phyloP scores from a whole-genome alignment of 2,797 vertebrate species.

The Periparus ater region DNA sequence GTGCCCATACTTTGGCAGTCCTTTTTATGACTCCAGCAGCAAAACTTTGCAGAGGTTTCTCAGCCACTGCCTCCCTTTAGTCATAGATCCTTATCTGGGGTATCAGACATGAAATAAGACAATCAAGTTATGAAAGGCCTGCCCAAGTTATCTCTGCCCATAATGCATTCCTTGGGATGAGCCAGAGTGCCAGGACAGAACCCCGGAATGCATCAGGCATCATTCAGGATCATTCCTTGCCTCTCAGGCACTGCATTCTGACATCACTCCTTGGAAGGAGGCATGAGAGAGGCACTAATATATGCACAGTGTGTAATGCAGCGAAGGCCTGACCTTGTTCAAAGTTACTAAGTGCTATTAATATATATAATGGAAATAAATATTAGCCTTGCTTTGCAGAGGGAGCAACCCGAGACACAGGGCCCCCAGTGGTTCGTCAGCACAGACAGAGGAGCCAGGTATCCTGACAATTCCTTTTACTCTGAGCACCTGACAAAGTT shows the following conservation, averaged over 20 bases:
- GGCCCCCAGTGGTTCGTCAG: slow-evolving; percentile 9
- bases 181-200: neutral
- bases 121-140: neutral
- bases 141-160: neutral
- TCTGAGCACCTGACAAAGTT: slow-evolving; percentile 22
- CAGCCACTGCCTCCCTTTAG: neutral
- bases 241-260: slow-evolving; percentile 43
- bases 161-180: neutral
- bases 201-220: neutral
- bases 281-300: slow-evolving; percentile 36
- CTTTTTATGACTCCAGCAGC: neutral
- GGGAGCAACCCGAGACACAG: neutral
- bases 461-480: slow-evolving; percentile 26
- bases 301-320: slow-evolving; percentile 51
- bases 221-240: neutral
- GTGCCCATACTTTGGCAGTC: neutral
- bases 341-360: slow-evolving; percentile 66
- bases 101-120: neutral
- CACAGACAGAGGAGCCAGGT: neutral
- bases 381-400: slow-evolving; percentile 38
- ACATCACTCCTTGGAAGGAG: slow-evolving; percentile 37
- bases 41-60: neutral
- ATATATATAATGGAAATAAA: slow-evolving; percentile 60
- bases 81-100: neutral
- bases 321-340: slow-evolving; percentile 53